Conservation (phyloP, 2,113 vertebrate genomes). For the Todiramphus saurophagus region DNA sequence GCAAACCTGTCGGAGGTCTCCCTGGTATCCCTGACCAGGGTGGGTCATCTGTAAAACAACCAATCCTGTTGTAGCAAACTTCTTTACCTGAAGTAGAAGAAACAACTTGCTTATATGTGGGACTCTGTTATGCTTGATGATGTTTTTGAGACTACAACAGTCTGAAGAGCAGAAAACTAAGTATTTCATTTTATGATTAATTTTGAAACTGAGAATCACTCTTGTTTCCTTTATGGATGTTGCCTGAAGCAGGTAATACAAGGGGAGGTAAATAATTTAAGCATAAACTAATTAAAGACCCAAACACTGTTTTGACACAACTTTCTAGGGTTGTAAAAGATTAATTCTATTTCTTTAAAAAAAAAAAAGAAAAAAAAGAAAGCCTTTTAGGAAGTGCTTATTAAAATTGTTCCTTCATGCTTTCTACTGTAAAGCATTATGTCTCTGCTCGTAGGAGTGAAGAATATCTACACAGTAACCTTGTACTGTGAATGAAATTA, state of each 20-base stretch:
- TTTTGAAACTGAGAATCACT: background rate
- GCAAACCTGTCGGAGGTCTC: conserved; percentile 73
- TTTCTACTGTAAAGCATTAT: background rate
- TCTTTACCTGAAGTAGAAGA: conserved; percentile 42
- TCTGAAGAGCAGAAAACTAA: background rate
- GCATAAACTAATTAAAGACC: background rate
- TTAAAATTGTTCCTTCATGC: background rate
- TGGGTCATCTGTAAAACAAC: conserved; percentile 77
- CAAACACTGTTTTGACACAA: background rate
- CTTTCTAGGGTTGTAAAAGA: background rate
- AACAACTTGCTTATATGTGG: background rate
- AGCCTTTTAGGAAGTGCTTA: background rate
- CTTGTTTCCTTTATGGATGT: background rate
- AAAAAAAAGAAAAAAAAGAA: background rate
- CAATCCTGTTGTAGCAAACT: conserved; percentile 77
- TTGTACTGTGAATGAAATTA: background rate
- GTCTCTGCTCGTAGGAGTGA: background rate
- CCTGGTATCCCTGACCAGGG: conserved; percentile 79
- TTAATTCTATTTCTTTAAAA: background rate
- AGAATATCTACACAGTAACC: background rate
- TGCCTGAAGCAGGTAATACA: background rate
- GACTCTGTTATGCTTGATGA: background rate
- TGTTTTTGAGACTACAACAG: background rate
- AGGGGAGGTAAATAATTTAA: background rate
- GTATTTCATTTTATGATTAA: background rate